Evolutionary conservation across 1,140 invertebrate species (phyloP).

Genomic region (Drosophila pachea): DNA sequence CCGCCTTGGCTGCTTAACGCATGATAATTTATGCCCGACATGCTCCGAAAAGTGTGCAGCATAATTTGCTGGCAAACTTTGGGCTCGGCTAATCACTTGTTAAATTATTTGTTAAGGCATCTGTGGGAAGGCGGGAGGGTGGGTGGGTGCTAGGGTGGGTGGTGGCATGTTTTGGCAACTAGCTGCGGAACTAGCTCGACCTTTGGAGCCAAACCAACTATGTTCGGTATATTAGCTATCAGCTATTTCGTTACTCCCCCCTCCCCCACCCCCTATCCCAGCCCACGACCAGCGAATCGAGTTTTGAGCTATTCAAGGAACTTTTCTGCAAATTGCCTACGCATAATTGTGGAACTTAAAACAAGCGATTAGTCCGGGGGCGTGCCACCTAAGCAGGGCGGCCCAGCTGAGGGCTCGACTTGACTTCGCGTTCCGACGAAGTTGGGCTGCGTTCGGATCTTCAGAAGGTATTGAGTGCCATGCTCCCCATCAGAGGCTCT

Average conservation of each 20-base stretch:
- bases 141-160: neutral
- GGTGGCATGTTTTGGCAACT: no score
- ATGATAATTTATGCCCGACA: constrained; percentile 55
- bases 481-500: neutral
- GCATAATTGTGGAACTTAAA: constrained; percentile 36
- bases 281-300: constrained; percentile 12
- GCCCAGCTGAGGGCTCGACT: no score
- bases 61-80: constrained; percentile 45
- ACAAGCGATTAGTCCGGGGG: constrained; percentile 20
- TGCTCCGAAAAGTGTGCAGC: constrained; percentile 34
- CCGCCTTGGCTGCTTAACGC: constrained; percentile 14
- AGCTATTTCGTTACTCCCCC: neutral
- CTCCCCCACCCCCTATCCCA: neutral
- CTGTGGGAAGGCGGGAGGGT: neutral
- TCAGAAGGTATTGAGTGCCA: no score
- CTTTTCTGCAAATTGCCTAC: constrained; percentile 30
- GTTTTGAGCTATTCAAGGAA: constrained; percentile 43
- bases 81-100: constrained; percentile 58
- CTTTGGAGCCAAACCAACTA: constrained; percentile 26
- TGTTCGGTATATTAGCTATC: constrained; percentile 23
- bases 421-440: no score
- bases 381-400: neutral
- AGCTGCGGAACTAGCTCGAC: neutral
- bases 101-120: constrained; percentile 57
- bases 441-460: no score